phyloP scores from a whole-genome alignment of 2,888 invertebrate genomes.

The Thymelicus lineola region DNA sequence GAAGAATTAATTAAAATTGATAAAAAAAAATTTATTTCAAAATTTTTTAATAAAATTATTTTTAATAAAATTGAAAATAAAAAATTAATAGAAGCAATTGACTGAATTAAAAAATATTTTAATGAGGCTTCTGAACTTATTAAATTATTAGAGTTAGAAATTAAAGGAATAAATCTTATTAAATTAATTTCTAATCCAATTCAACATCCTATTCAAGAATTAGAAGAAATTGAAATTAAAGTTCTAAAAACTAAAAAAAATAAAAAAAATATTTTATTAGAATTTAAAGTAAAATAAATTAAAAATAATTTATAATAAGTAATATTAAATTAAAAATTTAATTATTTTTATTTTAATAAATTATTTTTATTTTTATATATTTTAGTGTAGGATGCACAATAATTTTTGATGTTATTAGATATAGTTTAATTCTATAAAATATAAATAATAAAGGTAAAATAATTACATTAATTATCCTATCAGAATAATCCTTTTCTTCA shows the following conservation, averaged over 20 bases:
- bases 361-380: slow-evolving; percentile 58
- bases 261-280: slow-evolving; percentile 80
- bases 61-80: slow-evolving; percentile 77
- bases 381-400: slow-evolving; percentile 87
- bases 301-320: slow-evolving; percentile 75
- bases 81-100: slow-evolving; percentile 83
- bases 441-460: slow-evolving; percentile 82
- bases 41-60: slow-evolving; percentile 65
- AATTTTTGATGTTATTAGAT: slow-evolving; percentile 86
- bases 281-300: slow-evolving; percentile 78
- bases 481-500: slow-evolving; percentile 79
- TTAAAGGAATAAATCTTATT: slow-evolving; percentile 85
- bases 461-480: slow-evolving; percentile 72
- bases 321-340: slow-evolving; percentile 50
- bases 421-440: slow-evolving; percentile 87
- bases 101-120: slow-evolving; percentile 86
- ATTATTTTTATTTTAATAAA: slow-evolving; percentile 38
- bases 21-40: slow-evolving; percentile 58
- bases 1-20: slow-evolving; percentile 68
- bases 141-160: slow-evolving; percentile 78
- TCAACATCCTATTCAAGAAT: slow-evolving; percentile 80
- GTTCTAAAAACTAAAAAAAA: slow-evolving; percentile 82
- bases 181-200: slow-evolving; percentile 88
- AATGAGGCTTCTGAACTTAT: slow-evolving; percentile 81
- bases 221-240: slow-evolving; percentile 67